Evolutionary conservation across 92 coral and sea anemone species (phyloP).

Genomic region (Plumapathes pennacea): DNA sequence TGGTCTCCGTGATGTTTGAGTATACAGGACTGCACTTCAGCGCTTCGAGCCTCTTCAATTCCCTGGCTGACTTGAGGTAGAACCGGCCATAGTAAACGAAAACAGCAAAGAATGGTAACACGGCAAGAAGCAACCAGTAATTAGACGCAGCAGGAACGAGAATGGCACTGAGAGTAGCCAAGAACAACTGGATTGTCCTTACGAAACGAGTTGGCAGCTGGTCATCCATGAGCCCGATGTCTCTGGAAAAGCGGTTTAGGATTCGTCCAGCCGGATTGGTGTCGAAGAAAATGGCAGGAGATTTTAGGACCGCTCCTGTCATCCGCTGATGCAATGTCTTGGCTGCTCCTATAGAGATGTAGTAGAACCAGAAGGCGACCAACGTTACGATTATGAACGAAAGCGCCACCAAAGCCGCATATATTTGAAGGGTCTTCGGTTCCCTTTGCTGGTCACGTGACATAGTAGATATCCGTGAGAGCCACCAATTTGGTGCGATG

Average conservation of each 20-base stretch:
- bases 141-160: conserved; percentile 43
- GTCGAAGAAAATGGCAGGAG: conserved; percentile 70
- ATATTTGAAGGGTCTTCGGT: no score
- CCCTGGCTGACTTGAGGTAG: conserved; percentile 73
- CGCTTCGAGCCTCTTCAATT: conserved; percentile 72
- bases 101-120: conserved; percentile 42
- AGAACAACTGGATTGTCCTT: conserved; percentile 49
- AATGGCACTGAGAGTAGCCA: conserved; percentile 38
- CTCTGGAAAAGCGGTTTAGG: conserved; percentile 74
- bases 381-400: conserved; percentile 28
- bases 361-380: conserved; percentile 50
- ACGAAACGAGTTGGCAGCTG: no score
- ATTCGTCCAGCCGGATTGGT: conserved; percentile 78
- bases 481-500: no score
- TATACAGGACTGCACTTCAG: conserved; percentile 73
- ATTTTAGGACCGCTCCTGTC: conserved; percentile 58
- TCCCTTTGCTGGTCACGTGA: no score
- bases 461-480: no score
- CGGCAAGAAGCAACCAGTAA: conserved; percentile 64
- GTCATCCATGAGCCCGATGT: conserved; percentile 75
- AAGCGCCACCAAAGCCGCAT: conserved; percentile 47
- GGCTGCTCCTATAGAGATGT: conserved; percentile 53
- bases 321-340: conserved; percentile 60
- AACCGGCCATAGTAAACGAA: conserved; percentile 57
- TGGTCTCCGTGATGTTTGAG: conserved; percentile 70